Evolutionary conservation across 2,888 invertebrate species (phyloP), one percentile per base, ranked within the genome.

Genomic region (Harpalus rubripes): DNA sequence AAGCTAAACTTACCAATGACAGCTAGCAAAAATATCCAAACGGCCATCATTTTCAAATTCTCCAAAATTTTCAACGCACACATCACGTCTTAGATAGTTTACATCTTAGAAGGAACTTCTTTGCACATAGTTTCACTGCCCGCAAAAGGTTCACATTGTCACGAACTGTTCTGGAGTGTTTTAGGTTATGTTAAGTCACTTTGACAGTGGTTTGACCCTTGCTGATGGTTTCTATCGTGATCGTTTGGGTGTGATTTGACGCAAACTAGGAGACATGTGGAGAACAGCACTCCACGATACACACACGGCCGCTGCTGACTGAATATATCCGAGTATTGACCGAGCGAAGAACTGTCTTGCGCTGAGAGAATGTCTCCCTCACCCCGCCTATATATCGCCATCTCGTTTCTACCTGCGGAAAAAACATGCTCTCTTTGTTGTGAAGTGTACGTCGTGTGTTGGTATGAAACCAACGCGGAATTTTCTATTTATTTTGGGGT

Each of bases 321-420:
- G 85, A 85, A 72, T 80, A 72, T 85, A 80, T 72, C 72, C 85
- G 85, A 85, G 85, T 85, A 85, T 85, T 80, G 85, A 85, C 85
- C 85, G 85, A 85, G 80, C 80, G 78, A 63, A 44, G 61, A 39
- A 32, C 85, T 85, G 85, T 85, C 85, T 85, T 85, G 85, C 85
- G 85, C 85, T 85, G 59, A 80, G 58, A 41, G 16, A 12, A 52
- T 41, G 22, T 32, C 39, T 41, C 85, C 80, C 65, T 44, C 72
- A n/a, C 58, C 80, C 44, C 80, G 44, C 15, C 52, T 2, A 18
- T 3, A 8, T 32, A 12, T 63, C 52, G 12, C 12, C 52, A n/a
- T 85, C 85, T 85, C 80, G 58, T 22, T 85, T 68, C n/a, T 72
- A 72, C 85, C 52, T 44, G 41, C 68, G 52, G 44, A 12, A 52